A percentile compares a stretch with the other conserved stretches of the same genome.
Conservation (phyloP, 2,888 invertebrate genomes). For the Trachelus stipa region DNA sequence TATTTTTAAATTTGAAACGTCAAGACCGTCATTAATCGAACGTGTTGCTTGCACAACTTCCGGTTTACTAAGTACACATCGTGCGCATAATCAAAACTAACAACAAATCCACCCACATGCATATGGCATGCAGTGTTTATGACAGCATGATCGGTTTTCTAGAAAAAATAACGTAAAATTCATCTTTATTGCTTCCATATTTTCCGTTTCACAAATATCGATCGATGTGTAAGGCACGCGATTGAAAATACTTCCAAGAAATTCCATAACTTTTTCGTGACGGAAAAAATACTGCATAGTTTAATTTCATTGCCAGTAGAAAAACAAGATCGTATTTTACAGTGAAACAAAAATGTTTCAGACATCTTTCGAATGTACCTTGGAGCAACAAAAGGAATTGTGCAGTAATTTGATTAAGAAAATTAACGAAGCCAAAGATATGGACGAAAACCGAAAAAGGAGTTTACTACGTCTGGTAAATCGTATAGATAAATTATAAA, state of each 20-base stretch:
- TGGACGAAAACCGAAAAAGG: conserved; percentile 38
- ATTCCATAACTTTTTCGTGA: conserved; percentile 3
- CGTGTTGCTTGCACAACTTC: conserved; percentile 1
- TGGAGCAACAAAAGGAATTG: conserved; percentile 59
- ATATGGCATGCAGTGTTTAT: conserved; percentile 1
- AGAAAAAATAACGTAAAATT: not conserved
- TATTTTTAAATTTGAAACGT: not conserved
- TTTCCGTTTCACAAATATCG: not conserved
- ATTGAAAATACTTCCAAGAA: conserved; percentile 16
- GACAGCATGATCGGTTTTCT: not conserved
- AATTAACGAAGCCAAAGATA: conserved; percentile 64
- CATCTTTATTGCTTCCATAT: conserved; percentile 2
- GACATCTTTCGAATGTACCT: conserved; percentile 54
- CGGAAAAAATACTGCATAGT: not conserved
- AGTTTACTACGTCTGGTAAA: not conserved
- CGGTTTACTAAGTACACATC: not conserved
- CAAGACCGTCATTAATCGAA: not conserved
- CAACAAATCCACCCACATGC: not conserved
- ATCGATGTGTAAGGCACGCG: not conserved
- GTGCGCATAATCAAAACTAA: conserved; percentile 5
- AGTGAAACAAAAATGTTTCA: conserved; percentile 28
- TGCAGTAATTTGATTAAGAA: conserved; percentile 63
- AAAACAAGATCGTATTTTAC: not conserved
- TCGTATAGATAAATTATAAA: not conserved
- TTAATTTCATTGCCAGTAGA: not conserved